These are phyloP conservation scores for Peromyscus maniculatus DNA, from an alignment of 2,113 vertebrate genomes.

Conservation along the genomic window DNA sequence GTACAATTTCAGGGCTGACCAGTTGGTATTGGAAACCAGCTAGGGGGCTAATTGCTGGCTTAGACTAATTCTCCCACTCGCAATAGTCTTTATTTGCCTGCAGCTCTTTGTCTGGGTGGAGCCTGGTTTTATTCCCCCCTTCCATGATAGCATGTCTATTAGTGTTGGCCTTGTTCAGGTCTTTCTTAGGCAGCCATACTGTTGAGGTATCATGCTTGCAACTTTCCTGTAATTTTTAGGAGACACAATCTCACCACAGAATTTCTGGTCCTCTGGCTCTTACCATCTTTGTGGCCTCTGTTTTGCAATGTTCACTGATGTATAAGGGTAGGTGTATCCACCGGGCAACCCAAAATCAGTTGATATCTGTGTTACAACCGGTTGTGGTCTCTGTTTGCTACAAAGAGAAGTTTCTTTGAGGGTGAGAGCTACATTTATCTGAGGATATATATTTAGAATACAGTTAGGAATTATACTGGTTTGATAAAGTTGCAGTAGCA, in stretches of 20 bases:
- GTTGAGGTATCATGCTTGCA: background rate
- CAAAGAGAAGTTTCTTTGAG: background rate
- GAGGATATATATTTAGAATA: background rate
- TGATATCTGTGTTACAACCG: background rate
- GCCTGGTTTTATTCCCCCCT: background rate
- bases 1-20: background rate
- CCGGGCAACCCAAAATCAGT: background rate
- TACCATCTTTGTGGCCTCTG: background rate
- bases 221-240: background rate
- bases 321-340: background rate
- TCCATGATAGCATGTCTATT: background rate
- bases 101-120: background rate
- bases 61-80: background rate
- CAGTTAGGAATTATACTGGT: background rate
- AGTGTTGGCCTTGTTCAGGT: background rate
- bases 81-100: background rate
- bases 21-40: background rate
- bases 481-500: background rate
- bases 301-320: background rate
- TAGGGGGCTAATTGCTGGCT: background rate
- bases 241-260: background rate
- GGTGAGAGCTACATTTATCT: background rate
- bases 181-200: background rate
- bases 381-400: background rate
- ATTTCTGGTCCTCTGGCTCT: background rate